Conservation (phyloP, 2,888 invertebrate species). For the Tetragonula carbonaria region DNA sequence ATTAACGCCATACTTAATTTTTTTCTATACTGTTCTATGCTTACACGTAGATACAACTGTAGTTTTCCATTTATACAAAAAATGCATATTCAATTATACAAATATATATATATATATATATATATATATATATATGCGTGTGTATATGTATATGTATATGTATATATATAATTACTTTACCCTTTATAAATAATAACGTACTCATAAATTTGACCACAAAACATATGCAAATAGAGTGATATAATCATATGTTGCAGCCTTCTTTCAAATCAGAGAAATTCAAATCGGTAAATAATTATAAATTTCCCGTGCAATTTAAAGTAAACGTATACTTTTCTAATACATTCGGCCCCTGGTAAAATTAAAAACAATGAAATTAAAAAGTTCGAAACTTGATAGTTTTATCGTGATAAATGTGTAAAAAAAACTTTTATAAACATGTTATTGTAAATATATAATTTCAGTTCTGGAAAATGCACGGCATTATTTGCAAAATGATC, state of each 20-base stretch:
- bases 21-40: conserved; percentile 17
- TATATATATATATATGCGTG: no score
- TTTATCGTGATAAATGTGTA: neutral
- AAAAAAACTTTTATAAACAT: neutral
- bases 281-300: neutral
- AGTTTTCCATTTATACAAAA: neutral
- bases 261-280: neutral
- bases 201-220: neutral
- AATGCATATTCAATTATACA: neutral
- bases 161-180: neutral
- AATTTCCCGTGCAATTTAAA: neutral
- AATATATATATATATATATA: no score
- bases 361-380: neutral
- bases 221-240: neutral
- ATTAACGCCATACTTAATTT: conserved; percentile 71
- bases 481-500: neutral
- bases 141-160: no score
- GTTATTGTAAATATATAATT: neutral
- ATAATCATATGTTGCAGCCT: neutral
- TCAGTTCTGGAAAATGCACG: neutral
- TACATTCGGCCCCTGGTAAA: neutral
- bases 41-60: conserved; percentile 2
- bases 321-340: neutral
- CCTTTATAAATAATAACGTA: no score
- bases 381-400: neutral